phyloP scores from a whole-genome alignment of 2,888 invertebrate species.

The Yponomeuta malinellus region DNA sequence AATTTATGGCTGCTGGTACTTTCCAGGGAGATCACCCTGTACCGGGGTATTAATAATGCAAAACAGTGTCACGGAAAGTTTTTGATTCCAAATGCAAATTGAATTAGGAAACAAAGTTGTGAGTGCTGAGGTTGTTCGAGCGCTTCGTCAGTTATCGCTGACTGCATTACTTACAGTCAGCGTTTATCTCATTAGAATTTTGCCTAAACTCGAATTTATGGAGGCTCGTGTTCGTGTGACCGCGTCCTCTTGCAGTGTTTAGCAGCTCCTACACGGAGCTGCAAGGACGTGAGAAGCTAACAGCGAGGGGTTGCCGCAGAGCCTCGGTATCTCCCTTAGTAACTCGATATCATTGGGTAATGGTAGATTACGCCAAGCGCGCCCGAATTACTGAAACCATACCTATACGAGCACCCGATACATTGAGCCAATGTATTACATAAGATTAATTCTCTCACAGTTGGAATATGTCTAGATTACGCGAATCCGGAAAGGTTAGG shows the following conservation, averaged over 20 bases:
- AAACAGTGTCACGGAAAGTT: conserved; percentile 76
- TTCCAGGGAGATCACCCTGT: conserved; percentile 70
- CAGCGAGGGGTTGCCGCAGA: conserved; percentile 19
- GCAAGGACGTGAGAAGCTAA: conserved; percentile 43
- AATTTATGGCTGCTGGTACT: conserved; percentile 74
- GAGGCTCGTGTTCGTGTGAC: not conserved
- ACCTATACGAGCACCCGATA: conserved; percentile 56
- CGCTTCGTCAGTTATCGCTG: conserved; percentile 52
- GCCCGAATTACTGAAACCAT: conserved; percentile 74
- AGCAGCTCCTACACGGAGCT: conserved; percentile 7
- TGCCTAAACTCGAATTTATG: conserved; percentile 2
- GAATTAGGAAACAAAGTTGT: conserved; percentile 71
- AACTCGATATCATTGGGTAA: conserved; percentile 58
- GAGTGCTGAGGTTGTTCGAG: conserved; percentile 53
- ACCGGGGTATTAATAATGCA: conserved; percentile 75
- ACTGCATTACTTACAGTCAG: conserved; percentile 39
- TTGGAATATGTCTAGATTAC: conserved; percentile 33
- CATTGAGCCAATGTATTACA: conserved; percentile 56
- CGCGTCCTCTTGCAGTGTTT: not conserved
- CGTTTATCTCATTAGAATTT: conserved; percentile 36
- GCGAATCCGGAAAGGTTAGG: conserved; percentile 5
- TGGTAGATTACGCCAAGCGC: conserved; percentile 62
- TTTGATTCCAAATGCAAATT: conserved; percentile 74
- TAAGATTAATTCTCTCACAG: conserved; percentile 62
- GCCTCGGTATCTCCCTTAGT: conserved; percentile 45